Conservation (phyloP, 1,140 invertebrate species). For the Caenorhabditis brenneri region DNA sequence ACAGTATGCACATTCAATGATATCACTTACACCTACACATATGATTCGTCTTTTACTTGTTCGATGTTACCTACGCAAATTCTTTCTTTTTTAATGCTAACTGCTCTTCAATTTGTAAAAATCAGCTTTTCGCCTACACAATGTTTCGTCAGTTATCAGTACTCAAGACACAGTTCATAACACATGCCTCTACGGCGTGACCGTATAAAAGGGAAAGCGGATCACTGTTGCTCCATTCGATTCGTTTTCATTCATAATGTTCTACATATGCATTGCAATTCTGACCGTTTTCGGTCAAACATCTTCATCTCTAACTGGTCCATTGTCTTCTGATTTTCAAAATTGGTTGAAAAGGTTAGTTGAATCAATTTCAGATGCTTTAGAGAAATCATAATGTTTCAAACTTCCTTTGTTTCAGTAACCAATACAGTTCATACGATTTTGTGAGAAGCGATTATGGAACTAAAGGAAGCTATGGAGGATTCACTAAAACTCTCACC, state of each 20-base stretch:
- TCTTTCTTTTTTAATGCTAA: neutral
- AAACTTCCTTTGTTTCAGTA: constrained; percentile 12
- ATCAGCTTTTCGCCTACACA: constrained; percentile 14
- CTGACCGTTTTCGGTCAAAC: neutral
- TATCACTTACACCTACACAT: neutral
- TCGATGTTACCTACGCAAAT: neutral
- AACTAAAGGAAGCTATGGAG: constrained; percentile 56
- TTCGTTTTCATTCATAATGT: neutral
- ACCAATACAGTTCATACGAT: constrained; percentile 56
- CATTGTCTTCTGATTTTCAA: constrained; percentile 50
- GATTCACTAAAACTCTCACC: neutral
- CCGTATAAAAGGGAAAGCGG: neutral
- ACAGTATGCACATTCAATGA: neutral
- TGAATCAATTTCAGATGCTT: neutral
- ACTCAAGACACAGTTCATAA: constrained; percentile 1
- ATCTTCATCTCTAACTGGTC: neutral
- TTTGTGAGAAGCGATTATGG: constrained; percentile 55
- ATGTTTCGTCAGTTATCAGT: constrained; percentile 16
- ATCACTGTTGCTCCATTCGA: neutral
- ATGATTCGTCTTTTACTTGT: neutral
- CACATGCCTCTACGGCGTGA: neutral
- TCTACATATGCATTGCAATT: neutral
- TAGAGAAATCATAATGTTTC: neutral
- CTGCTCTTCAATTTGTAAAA: neutral
- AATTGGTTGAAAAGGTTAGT: constrained; percentile 42